Evolutionary conservation across 1,140 invertebrate genomes (phyloP).

Genomic region (Bombus sylvicola): DNA sequence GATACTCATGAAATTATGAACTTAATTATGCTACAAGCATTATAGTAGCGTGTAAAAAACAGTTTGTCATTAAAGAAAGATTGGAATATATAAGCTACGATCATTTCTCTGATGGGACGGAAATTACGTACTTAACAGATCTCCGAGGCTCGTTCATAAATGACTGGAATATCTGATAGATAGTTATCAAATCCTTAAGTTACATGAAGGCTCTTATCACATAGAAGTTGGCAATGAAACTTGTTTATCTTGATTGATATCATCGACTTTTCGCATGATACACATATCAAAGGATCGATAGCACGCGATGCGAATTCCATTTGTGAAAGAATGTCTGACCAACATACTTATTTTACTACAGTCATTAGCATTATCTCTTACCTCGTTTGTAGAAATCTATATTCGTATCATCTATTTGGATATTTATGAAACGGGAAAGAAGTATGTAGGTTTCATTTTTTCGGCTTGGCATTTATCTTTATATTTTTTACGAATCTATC

Average conservation of each 20-base stretch:
- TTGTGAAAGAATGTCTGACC: neutral
- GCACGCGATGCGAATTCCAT: neutral
- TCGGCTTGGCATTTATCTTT: too few relatives aligned
- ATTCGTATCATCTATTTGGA: too few relatives aligned
- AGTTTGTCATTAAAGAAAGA: neutral
- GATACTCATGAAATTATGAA: neutral
- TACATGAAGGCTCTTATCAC: constrained; percentile 12
- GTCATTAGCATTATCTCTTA: neutral
- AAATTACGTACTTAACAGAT: constrained; percentile 18
- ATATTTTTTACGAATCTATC: neutral
- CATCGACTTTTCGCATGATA: neutral
- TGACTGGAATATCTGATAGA: constrained; percentile 13
- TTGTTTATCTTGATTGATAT: constrained; percentile 1
- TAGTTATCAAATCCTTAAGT: constrained; percentile 20
- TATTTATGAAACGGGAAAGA: too few relatives aligned
- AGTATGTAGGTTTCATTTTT: neutral
- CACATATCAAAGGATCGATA: neutral
- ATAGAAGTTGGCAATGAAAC: neutral
- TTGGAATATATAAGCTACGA: neutral
- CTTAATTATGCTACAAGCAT: neutral
- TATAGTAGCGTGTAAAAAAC: neutral
- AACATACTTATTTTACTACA: neutral
- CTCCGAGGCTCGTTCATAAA: neutral
- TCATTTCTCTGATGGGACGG: neutral
- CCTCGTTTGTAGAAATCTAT: neutral